A percentile compares a stretch with the other conserved stretches of the same genome.
phyloP scores from a whole-genome alignment of 2,113 vertebrate genomes.

The Eulacestoma nigropectus region DNA sequence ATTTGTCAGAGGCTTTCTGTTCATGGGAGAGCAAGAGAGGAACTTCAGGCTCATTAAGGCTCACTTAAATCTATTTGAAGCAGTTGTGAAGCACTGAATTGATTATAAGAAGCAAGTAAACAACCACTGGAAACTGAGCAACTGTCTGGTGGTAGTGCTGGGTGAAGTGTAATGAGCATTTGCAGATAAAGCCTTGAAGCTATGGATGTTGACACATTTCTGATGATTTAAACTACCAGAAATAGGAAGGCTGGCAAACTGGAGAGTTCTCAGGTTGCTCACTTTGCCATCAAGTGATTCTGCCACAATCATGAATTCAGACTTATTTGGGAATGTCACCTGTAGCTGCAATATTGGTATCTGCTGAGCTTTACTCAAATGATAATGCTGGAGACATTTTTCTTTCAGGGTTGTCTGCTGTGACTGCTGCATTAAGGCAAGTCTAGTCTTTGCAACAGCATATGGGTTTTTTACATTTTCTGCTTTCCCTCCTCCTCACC shows the following conservation, averaged over 20 bases:
- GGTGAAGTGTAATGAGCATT: neutral
- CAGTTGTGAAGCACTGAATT: neutral
- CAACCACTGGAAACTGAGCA: neutral
- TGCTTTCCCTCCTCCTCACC: neutral
- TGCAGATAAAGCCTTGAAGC: constrained; percentile 1
- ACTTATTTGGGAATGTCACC: neutral
- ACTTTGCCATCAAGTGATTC: neutral
- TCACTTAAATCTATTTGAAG: constrained; percentile 7
- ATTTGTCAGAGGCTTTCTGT: neutral
- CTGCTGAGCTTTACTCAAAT: neutral
- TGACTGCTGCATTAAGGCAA: constrained; percentile 65
- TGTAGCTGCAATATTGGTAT: neutral
- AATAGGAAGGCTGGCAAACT: neutral
- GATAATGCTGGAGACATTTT: neutral
- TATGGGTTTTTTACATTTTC: neutral
- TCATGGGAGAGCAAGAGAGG: neutral
- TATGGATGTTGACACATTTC: neutral
- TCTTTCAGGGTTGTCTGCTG: constrained; percentile 52
- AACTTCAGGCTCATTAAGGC: neutral
- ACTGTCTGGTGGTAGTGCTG: neutral
- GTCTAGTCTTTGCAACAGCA: neutral
- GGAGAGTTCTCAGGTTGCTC: neutral
- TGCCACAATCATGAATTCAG: neutral
- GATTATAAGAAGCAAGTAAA: neutral
- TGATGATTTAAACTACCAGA: neutral